Evolutionary conservation across 2,113 vertebrate genomes (phyloP).

Genomic region (Indicator maculatus): DNA sequence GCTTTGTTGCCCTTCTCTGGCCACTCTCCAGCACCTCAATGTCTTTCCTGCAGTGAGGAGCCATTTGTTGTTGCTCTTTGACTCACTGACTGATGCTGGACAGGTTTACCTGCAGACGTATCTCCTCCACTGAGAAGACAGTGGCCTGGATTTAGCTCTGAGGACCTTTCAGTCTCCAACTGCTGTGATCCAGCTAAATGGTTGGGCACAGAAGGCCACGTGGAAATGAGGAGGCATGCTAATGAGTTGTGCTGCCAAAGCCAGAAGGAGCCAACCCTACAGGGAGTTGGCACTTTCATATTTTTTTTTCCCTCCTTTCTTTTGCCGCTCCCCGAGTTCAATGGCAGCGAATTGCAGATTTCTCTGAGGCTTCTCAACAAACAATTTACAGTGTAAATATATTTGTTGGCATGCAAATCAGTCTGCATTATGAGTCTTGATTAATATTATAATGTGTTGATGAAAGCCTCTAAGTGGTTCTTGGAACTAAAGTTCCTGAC

Average conservation of each 20-base stretch:
- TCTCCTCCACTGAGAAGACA: background rate
- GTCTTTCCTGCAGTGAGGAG: no score
- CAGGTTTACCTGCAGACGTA: background rate
- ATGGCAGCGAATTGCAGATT: constrained; percentile 74
- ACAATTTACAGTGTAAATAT: constrained; percentile 84
- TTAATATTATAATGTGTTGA: constrained; percentile 86
- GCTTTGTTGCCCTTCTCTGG: no score
- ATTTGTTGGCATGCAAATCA: constrained; percentile 85
- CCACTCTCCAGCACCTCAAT: no score
- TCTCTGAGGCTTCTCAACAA: constrained; percentile 81
- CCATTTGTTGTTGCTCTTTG: background rate
- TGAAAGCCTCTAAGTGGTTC: constrained; percentile 81
- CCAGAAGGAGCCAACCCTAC: constrained; percentile 58
- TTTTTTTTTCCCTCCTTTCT: background rate
- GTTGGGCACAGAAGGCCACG: background rate
- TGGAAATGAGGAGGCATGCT: constrained; percentile 45
- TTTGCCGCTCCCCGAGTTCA: constrained; percentile 61
- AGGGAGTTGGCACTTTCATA: constrained; percentile 46
- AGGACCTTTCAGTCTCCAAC: background rate
- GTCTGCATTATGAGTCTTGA: constrained; percentile 82
- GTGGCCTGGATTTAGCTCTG: background rate
- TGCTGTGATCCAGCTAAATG: constrained; percentile 15
- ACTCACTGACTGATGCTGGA: background rate
- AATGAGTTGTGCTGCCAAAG: constrained; percentile 47
- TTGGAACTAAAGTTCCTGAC: constrained; percentile 76